Base-by-base conservation (phyloP, 1,140 invertebrate genomes). In the Drosophila insularis region DNA sequence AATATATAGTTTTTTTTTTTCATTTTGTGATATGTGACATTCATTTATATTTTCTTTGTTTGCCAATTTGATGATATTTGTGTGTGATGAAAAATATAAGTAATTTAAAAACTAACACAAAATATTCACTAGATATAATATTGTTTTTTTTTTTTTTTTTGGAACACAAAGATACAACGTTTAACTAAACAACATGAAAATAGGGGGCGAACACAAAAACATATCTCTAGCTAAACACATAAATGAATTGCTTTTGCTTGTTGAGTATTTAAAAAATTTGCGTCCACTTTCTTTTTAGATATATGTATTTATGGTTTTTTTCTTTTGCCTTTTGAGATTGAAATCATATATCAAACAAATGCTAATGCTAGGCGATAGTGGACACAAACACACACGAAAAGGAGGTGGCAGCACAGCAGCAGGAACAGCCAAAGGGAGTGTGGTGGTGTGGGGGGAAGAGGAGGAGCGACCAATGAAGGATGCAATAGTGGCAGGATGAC, bases 311-410 rank as follows among this genome's bases (percentile, higher is more conserved):
- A 19, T 76, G 40, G 35, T 59, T 75, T 58, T 66, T 61, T 59
- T 75, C 55, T 66, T 61, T 69, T 63, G 54, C 62, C 40, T 43
- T 46, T 80, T 56, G 74, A 78, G 60, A 80, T 77, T 27, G 5
- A 82, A 86, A 82, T 89, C 76, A 5, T 27, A 87, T 76, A 86
- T 76, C 39, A 79, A 73, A 87, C 17, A 74, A 87, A 82, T 82
- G 82, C 82, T 82, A 87, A 87, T 86, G 80, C 81, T 70, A 80
- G 86, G 86, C 84, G 74, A 89, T 71, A 76, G 64, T 84, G 74
- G 70, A 66, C 76, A 75, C 69, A 78, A 46, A 58, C 54, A 40
- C 61, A 17, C 21, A 17, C 32, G 35, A 31, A 7, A 7, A 4
- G 43, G 43, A 27, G 40, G 4, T 4, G 43, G 43, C 8, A 43